These are phyloP conservation scores for Saccopteryx leptura DNA, from an alignment of 2,113 vertebrate species.

Conservation along the genomic window DNA sequence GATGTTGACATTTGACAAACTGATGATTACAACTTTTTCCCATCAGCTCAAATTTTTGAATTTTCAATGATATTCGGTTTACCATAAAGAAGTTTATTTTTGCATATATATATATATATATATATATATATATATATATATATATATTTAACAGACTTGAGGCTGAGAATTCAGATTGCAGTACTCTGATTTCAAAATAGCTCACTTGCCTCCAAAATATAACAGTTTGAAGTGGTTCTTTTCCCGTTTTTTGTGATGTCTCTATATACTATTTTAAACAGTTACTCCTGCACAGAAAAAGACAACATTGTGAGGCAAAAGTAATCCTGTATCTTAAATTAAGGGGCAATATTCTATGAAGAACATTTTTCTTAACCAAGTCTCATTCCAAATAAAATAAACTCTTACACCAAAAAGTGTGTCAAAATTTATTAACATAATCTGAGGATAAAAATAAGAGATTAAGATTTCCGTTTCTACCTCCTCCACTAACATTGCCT, in stretches of 20 bases:
- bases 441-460: slow-evolving; percentile 19
- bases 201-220: slow-evolving; percentile 60
- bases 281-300: slow-evolving; percentile 11
- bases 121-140: not conserved
- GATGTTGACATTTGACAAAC: slow-evolving; percentile 62
- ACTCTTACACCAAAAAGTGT: not conserved
- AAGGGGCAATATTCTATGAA: not conserved
- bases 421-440: slow-evolving; percentile 11
- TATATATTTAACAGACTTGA: slow-evolving; percentile 67
- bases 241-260: not conserved
- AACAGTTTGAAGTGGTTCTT: not conserved
- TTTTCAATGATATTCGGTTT: slow-evolving; percentile 72
- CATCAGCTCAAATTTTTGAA: slow-evolving; percentile 64
- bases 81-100: slow-evolving; percentile 74
- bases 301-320: not conserved
- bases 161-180: slow-evolving; percentile 52
- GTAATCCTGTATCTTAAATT: slow-evolving; percentile 24
- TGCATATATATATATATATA: not conserved
- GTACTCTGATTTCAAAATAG: slow-evolving; percentile 66
- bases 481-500: not conserved
- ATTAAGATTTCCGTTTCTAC: slow-evolving; percentile 16
- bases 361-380: not conserved
- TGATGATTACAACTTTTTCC: slow-evolving; percentile 64
- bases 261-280: slow-evolving; percentile 41
- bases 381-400: slow-evolving; percentile 38